Base-by-base conservation (phyloP, 2,797 vertebrate species). In the Paedocypris micromegethes region DNA sequence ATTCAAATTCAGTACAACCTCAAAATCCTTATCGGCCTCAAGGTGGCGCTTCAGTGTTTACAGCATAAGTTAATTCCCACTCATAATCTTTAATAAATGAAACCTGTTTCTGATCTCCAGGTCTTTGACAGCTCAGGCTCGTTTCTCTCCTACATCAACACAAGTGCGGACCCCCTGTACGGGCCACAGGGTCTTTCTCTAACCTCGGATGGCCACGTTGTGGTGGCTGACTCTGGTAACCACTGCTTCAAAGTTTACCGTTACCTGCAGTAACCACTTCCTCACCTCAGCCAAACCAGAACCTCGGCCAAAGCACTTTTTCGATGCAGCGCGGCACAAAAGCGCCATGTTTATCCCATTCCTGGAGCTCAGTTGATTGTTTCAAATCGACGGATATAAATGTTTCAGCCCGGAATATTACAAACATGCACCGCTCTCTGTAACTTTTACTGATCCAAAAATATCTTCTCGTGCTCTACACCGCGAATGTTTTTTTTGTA, bases 191-290 rank as follows among this genome's bases (percentile, higher is more conserved):
- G 96, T 64, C 87, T 98, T 74, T 94, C 96, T 3, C 91, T 98
- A 78, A 97, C 95, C 71, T 95, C 95, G 0, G 96, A 98, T 0
- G 96, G 96, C 79, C 93, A 98, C 0, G 96, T 98, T 68, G 93
- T 95, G 3, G 96, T 97, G 75, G 96, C 96, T 0, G 96, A 98
- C 81, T 97, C 96, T 0, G 96, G 96, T 62, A 98, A 98, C 87
- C 96, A 98, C 86, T 98, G 96, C 84, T 98, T 98, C 86, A 98
- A 98, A 86, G 94, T 96, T 76, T 98, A 98, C 83, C 91, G 96
- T 77, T 98, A 98, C 82, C 90, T 98, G 85, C 96, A 98, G 92
- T 97, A 92, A 86, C 69, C 37, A 9, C 48, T 9, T 56, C 9
- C 5, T 23, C 23, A 45, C 4, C 46, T 37, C 48, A 41, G 44